A percentile compares a stretch with the other conserved stretches of the same genome.
phyloP scores from a whole-genome alignment of 2,797 vertebrate species.

The Alosa sapidissima region DNA sequence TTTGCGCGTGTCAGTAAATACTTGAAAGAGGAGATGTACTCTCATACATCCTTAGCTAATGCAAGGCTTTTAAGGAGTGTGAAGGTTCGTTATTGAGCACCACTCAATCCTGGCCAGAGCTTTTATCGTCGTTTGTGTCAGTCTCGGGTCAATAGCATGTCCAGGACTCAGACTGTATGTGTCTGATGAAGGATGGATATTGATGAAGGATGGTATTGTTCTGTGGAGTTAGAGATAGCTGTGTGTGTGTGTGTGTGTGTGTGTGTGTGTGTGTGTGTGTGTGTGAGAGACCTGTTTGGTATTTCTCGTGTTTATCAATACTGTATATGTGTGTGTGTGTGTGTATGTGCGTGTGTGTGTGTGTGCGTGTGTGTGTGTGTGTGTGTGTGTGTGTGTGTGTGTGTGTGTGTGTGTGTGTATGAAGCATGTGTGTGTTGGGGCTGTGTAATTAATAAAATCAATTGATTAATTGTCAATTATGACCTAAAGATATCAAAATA shows the following conservation, averaged over 20 bases:
- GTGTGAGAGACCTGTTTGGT: background rate
- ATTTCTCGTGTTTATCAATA: background rate
- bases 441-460: background rate
- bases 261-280: background rate
- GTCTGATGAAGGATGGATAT: background rate
- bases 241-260: conserved; percentile 4
- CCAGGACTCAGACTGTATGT: background rate
- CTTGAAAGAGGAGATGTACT: background rate
- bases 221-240: background rate
- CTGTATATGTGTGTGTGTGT: background rate
- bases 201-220: background rate
- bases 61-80: conserved; percentile 14
- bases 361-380: background rate
- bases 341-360: background rate
- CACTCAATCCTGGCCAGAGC: background rate
- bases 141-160: conserved; percentile 8
- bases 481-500: too few species aligned
- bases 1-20: background rate
- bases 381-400: conserved; percentile 1
- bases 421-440: conserved; percentile 3
- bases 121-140: background rate
- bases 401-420: conserved; percentile 29
- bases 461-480: background rate
- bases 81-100: conserved; percentile 2
- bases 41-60: background rate